Evolutionary conservation across 1,140 invertebrate species (phyloP).

Genomic region (Panagrolaimus sp.): DNA sequence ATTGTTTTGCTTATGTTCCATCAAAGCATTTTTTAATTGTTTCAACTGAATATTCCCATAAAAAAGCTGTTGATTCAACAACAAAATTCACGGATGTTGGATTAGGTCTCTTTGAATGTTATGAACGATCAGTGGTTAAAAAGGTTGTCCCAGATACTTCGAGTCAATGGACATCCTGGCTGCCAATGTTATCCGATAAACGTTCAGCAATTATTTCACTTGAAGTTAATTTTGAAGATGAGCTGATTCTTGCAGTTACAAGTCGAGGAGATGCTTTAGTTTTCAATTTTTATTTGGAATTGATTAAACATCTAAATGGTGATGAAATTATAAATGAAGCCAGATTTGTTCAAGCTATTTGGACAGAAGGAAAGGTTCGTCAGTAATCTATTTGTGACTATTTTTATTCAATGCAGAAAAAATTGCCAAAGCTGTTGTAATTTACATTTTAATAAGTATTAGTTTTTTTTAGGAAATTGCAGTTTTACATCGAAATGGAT

Average conservation of each 20-base stretch:
- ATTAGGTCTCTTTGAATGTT: not conserved
- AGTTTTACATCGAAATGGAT: constrained; percentile 3
- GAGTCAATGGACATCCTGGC: not conserved
- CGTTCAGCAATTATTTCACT: constrained; percentile 1
- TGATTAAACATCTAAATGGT: not conserved
- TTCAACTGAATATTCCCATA: not conserved
- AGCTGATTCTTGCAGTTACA: not conserved
- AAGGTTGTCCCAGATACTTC: not conserved
- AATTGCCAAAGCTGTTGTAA: too few species aligned
- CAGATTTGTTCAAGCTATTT: not conserved
- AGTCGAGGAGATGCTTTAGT: constrained; percentile 2
- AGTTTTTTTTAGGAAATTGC: not conserved
- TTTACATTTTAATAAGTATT: too few species aligned
- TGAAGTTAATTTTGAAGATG: constrained; percentile 1
- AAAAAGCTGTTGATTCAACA: not conserved
- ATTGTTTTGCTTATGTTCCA: constrained; percentile 4
- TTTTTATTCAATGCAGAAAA: not conserved
- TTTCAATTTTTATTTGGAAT: constrained; percentile 9
- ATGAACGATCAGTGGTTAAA: not conserved
- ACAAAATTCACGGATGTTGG: not conserved
- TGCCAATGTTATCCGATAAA: not conserved
- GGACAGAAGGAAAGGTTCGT: constrained; percentile 2
- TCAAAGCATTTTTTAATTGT: not conserved
- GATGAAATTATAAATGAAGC: not conserved
- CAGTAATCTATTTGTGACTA: not conserved